Evolutionary conservation across 2,113 vertebrate genomes (phyloP).

Genomic region (Zosterops pallidus): DNA sequence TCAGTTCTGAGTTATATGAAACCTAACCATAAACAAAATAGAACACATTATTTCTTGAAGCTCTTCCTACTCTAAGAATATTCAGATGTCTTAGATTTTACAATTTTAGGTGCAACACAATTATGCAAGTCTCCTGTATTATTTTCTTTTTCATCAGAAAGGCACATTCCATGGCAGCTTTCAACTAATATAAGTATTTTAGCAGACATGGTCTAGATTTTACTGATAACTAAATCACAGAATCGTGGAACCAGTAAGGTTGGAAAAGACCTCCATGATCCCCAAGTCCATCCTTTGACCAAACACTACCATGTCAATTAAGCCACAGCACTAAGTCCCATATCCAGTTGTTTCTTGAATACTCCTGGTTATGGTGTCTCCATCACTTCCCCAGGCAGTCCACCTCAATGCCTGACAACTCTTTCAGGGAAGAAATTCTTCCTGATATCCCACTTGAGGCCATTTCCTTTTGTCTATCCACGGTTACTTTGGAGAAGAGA

Average conservation of each 20-base stretch:
- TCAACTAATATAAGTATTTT: not conserved
- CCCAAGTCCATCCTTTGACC: not conserved
- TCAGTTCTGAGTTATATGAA: not conserved
- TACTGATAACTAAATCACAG: not conserved
- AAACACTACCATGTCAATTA: not conserved
- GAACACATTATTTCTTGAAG: not conserved
- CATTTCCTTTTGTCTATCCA: not conserved
- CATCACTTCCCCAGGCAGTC: not conserved
- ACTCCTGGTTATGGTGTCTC: not conserved
- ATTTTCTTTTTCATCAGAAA: not conserved
- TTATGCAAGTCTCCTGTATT: not conserved
- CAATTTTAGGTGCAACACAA: not conserved
- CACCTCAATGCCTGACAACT: not conserved
- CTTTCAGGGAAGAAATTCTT: not conserved
- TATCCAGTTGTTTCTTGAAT: not conserved
- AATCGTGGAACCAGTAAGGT: not conserved
- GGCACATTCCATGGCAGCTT: not conserved
- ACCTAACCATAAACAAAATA: not conserved
- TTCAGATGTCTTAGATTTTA: not conserved
- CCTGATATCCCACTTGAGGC: not conserved
- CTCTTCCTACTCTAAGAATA: not conserved
- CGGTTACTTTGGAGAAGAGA: not conserved
- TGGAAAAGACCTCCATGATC: not conserved
- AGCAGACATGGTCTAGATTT: not conserved
- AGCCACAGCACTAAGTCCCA: not conserved